Percentiles rank a stretch among this genome's conserved stretches.
Evolutionary conservation across 1,140 invertebrate genomes (phyloP).

Genomic region (Anastatus disparis): DNA sequence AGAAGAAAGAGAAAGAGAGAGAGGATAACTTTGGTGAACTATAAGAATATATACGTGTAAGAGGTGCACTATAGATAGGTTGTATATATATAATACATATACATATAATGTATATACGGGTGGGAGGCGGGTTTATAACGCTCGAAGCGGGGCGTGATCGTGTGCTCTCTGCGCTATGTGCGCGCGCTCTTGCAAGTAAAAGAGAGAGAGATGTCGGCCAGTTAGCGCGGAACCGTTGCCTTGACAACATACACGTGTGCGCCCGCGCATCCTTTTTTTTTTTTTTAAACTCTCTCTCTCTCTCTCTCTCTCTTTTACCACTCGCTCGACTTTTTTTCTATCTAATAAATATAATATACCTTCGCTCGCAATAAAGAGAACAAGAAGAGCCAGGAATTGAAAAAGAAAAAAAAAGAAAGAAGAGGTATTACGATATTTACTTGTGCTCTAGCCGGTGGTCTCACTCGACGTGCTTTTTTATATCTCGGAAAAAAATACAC

Average conservation of each 20-base stretch:
- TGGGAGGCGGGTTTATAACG: constrained; percentile 19
- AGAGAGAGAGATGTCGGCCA: constrained; percentile 49
- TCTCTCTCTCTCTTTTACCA: too few species aligned
- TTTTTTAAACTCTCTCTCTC: too few species aligned
- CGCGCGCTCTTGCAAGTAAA: constrained; percentile 53
- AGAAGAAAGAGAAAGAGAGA: constrained; percentile 39
- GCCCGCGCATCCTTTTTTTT: constrained; percentile 17
- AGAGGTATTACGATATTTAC: too few species aligned
- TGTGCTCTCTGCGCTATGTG: constrained; percentile 58
- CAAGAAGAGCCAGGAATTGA: not conserved
- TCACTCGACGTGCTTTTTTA: too few species aligned
- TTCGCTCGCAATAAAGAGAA: not conserved
- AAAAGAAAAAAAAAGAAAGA: too few species aligned
- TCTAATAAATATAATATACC: too few species aligned
- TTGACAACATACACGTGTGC: constrained; percentile 63
- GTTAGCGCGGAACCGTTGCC: constrained; percentile 67
- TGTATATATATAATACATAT: too few species aligned
- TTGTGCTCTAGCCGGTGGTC: too few species aligned
- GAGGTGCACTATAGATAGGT: constrained; percentile 34
- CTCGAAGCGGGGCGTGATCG: constrained; percentile 48
- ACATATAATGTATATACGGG: too few species aligned
- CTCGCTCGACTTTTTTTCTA: too few species aligned
- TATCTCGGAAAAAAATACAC: too few species aligned
- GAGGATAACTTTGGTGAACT: not conserved
- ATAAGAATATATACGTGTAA: too few species aligned